Base-by-base conservation (phyloP, 2,888 invertebrate genomes). In the Vannuccia rotundouncinata region DNA sequence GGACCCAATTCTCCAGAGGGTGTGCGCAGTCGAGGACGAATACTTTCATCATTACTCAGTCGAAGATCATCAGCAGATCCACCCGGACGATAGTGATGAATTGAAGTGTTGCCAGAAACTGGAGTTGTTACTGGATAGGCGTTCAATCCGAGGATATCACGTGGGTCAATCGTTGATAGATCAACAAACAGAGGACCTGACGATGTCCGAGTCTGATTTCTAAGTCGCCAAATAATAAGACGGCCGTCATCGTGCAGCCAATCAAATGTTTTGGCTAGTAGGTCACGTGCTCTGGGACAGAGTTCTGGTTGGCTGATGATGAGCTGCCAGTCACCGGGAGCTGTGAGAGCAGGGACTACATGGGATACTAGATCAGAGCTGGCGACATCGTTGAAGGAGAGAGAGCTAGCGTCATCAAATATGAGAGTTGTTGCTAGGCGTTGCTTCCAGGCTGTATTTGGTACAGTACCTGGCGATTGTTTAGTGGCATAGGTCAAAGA, bases 221-320 rank as follows among this genome's bases (percentile, higher is more conserved):
- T 17, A 2, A 66, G 66, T 13, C 25, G 10, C 10, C 25, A 66
- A 2, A 66, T 22, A 66, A 66, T 66, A 5, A 66, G 66, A 2
- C 66, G 66, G 22, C 66, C 66, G 22, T 66, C 66, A 27, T 2
- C 2, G 66, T 66, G 22, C 22, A 66, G 66, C 66, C 66, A 66
- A 22, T 66, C 66, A 22, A 66, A 66, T 2, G 66, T 66, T 22
- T 66, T 66, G 66, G 66, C 13, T 5, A 66, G 25, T 5, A 66
- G 66, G 66, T 66, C 66, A 22, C 66, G 66, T 66, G 66, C 66
- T 22, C 66, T 17, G 5, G 66, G 66, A 22, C 66, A 66, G 5
- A 66, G 66, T 2, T 66, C 66, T 5, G 66, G 66, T 66, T 66
- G 66, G 66, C 66, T 66, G 66, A 66, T 66, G 5, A 66, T 66